Conservation (phyloP, 1,140 invertebrate species). For the Pseudomyrmex concolor region DNA sequence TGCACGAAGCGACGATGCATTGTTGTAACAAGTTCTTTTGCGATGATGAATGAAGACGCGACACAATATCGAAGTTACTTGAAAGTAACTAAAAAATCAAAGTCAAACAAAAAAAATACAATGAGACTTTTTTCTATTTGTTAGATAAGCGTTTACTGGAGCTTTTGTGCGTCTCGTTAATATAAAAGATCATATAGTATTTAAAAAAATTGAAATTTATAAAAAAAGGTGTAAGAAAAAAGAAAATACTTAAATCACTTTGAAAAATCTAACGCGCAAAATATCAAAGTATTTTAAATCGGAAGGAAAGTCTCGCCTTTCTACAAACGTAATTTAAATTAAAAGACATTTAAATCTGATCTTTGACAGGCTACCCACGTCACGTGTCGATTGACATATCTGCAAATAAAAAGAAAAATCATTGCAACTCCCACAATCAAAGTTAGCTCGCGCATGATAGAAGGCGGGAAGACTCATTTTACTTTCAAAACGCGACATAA, state of each 20-base stretch:
- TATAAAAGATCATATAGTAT: too few relatives aligned
- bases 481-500: slow-evolving; percentile 19
- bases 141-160: too few relatives aligned
- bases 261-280: too few relatives aligned
- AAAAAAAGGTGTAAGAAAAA: too few relatives aligned
- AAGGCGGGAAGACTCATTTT: slow-evolving; percentile 10
- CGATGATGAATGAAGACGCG: not conserved
- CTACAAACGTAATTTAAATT: too few relatives aligned
- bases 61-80: not conserved
- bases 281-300: too few relatives aligned
- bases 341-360: too few relatives aligned
- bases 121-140: not conserved
- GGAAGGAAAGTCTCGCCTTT: too few relatives aligned
- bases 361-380: not conserved
- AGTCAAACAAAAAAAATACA: not conserved
- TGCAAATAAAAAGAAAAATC: not conserved
- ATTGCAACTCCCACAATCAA: not conserved
- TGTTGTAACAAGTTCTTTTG: not conserved
- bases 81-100: not conserved
- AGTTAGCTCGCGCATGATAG: not conserved
- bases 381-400: not conserved
- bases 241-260: too few relatives aligned
- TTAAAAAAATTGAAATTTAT: too few relatives aligned
- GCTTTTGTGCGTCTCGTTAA: too few relatives aligned
- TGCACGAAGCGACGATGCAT: not conserved